Evolutionary conservation across 1,140 invertebrate genomes (phyloP).

Genomic region (Monomorium pharaonis): DNA sequence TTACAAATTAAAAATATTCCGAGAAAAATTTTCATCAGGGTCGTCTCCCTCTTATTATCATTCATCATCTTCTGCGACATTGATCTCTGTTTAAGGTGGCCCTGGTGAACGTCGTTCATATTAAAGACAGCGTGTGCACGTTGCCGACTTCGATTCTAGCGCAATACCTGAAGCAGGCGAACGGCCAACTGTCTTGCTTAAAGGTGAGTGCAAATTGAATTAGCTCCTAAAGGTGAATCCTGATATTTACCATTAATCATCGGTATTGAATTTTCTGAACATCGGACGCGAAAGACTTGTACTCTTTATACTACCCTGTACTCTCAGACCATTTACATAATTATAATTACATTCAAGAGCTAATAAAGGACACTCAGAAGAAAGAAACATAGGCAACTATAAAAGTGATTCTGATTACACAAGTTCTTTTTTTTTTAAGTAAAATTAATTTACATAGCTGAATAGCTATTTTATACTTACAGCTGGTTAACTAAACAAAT

Average conservation of each 20-base stretch:
- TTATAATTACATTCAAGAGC: neutral
- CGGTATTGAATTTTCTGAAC: neutral
- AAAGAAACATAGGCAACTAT: too few relatives aligned
- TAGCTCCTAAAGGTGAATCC: neutral
- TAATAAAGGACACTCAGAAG: neutral
- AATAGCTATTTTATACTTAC: too few relatives aligned
- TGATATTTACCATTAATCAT: neutral
- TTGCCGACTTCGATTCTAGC: slow-evolving; percentile 91
- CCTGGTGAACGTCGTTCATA: slow-evolving; percentile 92
- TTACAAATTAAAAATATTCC: too few relatives aligned
- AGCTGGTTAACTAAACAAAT: too few relatives aligned
- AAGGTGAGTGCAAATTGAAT: slow-evolving; percentile 86
- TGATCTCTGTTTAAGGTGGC: slow-evolving; percentile 86
- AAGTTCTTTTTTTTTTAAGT: too few relatives aligned
- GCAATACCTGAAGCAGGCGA: slow-evolving; percentile 93
- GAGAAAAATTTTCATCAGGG: too few relatives aligned
- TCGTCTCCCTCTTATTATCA: neutral
- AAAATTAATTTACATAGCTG: too few relatives aligned
- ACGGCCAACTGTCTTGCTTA: slow-evolving; percentile 91
- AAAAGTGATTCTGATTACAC: too few relatives aligned
- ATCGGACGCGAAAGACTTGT: neutral
- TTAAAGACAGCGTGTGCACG: slow-evolving; percentile 91
- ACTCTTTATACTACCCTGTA: too few relatives aligned
- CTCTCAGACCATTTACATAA: too few relatives aligned
- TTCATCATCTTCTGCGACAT: neutral